phyloP scores from a whole-genome alignment of 1,140 invertebrate species.

The Drosophila watanabei region DNA sequence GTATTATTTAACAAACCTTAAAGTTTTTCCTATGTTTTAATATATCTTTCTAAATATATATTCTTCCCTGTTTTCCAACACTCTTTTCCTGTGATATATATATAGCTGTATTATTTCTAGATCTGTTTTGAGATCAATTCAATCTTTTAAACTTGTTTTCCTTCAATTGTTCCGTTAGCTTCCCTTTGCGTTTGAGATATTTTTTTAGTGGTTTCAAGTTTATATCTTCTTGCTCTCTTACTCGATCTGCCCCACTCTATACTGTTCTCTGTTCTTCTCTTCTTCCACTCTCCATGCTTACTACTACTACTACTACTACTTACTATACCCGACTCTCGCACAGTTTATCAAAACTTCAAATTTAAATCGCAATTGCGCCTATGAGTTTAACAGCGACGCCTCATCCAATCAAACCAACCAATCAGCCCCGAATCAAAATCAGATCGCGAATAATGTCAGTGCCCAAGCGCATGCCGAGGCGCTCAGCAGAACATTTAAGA shows the following conservation, averaged over 20 bases:
- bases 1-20: neutral
- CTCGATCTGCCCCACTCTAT: conserved; percentile 50
- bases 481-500: conserved; percentile 81
- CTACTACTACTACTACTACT: conserved; percentile 50
- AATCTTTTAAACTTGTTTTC: neutral
- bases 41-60: neutral
- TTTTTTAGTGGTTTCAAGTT: conserved; percentile 3
- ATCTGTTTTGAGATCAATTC: neutral
- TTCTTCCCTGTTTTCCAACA: neutral
- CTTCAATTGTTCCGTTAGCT: too few relatives aligned
- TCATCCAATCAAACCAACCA: conserved; percentile 70
- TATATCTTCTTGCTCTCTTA: conserved; percentile 14
- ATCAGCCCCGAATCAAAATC: conserved; percentile 73
- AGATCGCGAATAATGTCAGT: conserved; percentile 68
- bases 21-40: neutral
- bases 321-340: conserved; percentile 48
- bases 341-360: conserved; percentile 83
- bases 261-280: conserved; percentile 50
- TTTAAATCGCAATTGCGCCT: conserved; percentile 81
- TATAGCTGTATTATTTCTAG: too few relatives aligned
- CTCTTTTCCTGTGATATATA: neutral
- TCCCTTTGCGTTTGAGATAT: neutral
- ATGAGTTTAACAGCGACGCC: conserved; percentile 78
- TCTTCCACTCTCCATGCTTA: conserved; percentile 50
- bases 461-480: conserved; percentile 72